Conservation (phyloP, 2,888 invertebrate genomes). For the Phengaris alcon region DNA sequence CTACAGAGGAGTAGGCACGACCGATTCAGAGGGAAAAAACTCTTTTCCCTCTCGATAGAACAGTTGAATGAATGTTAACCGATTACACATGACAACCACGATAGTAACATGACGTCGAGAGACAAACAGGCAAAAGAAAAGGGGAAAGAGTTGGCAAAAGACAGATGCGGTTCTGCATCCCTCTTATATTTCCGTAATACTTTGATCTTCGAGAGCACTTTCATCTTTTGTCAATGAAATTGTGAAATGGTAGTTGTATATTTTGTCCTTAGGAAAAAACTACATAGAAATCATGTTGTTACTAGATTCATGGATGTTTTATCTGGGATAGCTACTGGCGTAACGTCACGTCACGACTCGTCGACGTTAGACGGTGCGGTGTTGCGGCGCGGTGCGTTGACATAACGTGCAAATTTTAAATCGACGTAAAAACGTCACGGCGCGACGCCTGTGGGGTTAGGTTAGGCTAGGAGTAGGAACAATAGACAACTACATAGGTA, state of each 20-base stretch:
- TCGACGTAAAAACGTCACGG: too few species aligned
- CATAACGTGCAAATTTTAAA: too few species aligned
- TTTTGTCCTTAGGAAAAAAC: neutral
- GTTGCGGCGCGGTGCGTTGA: too few species aligned
- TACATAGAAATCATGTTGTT: neutral
- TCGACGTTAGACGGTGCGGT: too few species aligned
- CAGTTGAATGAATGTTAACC: neutral
- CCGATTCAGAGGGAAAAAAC: neutral
- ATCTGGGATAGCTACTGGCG: too few species aligned
- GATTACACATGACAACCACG: conserved; percentile 2
- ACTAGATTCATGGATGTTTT: neutral
- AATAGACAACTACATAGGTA: too few species aligned
- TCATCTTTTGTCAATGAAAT: neutral
- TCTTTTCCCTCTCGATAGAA: neutral
- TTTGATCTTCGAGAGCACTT: neutral
- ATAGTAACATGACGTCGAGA: neutral
- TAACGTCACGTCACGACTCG: too few species aligned
- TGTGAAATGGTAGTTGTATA: neutral
- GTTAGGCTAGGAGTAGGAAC: too few species aligned
- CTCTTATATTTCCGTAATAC: neutral
- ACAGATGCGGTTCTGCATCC: conserved; percentile 8
- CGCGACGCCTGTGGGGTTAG: too few species aligned
- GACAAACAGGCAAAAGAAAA: neutral
- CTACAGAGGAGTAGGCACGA: conserved; percentile 1
- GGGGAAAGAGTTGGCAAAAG: neutral